Percentiles rank a stretch among this genome's conserved stretches.
These are phyloP conservation scores for Sialia sialis DNA, from an alignment of 2,113 vertebrate genomes.

Conservation along the genomic window DNA sequence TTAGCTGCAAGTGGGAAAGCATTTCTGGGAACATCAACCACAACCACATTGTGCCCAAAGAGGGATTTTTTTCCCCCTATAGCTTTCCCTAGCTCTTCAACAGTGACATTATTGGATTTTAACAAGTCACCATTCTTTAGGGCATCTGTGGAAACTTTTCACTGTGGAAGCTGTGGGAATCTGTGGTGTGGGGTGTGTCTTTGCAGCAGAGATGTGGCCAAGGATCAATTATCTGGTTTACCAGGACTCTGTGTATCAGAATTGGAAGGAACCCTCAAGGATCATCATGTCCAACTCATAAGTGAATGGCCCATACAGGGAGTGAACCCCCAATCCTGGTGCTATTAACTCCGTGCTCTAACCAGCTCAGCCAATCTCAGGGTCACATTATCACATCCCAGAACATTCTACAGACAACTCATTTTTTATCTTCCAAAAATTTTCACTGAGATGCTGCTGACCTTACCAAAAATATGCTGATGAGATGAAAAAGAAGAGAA, in stretches of 20 bases:
- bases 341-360: not conserved
- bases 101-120: not conserved
- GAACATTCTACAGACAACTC: not conserved
- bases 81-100: not conserved
- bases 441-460: not conserved
- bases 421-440: not conserved
- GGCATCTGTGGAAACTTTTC: not conserved
- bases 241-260: not conserved
- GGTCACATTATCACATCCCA: not conserved
- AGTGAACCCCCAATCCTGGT: fast-evolving
- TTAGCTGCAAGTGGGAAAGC: not conserved
- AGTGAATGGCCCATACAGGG: not conserved
- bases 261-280: not conserved
- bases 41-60: not conserved
- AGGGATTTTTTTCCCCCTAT: not conserved
- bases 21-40: not conserved
- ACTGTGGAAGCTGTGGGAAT: too few species aligned
- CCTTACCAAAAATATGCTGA: not conserved
- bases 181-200: not conserved
- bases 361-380: not conserved
- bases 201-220: not conserved
- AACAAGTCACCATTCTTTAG: not conserved
- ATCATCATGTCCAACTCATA: not conserved
- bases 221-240: not conserved
- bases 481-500: not conserved